Evolutionary conservation across 2,113 vertebrate genomes (phyloP), one percentile per base, ranked within the genome.

Genomic region (Siniperca chuatsi): DNA sequence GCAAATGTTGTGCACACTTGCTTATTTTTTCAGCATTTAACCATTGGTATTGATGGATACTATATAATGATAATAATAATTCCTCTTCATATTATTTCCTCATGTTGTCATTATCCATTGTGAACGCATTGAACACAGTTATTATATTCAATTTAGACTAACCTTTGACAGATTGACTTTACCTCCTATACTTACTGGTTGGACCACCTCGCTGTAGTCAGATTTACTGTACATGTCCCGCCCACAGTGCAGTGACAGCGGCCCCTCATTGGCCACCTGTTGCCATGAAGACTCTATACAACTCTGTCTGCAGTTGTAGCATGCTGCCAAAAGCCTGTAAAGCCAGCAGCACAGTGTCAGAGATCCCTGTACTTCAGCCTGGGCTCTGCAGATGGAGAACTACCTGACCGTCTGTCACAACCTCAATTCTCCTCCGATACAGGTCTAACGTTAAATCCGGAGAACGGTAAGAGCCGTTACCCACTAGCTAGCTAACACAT

Each of bases 211-310:
- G 0, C 83, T 29, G 10, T 83, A 82, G 87, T 83, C 81, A 72
- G 83, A 78, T 81, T 88, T 69, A 85, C 69, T 5, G 23, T 65
- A 33, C 18, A 25, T 3, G 42, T 37, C 55, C 78, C 25, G 48
- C 62, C 50, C 78, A 54, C 82, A 46, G 62, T 0, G 25, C 62
- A 89, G 74, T 65, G 78, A 74, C 69, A 35, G 74, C 67, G 8
- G 62, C 73, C 35, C 4, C 75, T 89, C 46, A 87, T 87, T 89
- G 88, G 83, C 66, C 81, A 81, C 79, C 57, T 79, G 83, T 88
- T 83, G 87, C 70, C 40, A 74, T 57, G 75, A 18, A 8, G 48
- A 77, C 68, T 21, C 33, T 4, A 18, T 13, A 78, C 77, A 83
- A 48, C 72, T 25, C 55, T 23, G 64, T 10, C 29, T 69, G 71